Conservation (phyloP, 2,113 vertebrate species). For the Labrus mixtus region DNA sequence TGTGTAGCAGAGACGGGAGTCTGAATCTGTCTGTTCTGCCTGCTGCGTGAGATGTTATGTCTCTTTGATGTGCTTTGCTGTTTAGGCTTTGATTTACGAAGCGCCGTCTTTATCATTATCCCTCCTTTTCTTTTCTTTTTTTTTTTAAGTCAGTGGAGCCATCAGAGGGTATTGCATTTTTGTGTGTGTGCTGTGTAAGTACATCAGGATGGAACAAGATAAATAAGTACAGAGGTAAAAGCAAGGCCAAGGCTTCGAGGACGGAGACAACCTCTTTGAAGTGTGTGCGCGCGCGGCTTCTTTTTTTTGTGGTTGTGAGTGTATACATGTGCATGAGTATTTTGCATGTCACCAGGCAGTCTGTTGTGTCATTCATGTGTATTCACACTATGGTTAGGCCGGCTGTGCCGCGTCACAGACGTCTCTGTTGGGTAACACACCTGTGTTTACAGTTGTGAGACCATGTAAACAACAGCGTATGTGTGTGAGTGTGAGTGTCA, state of each 20-base stretch:
- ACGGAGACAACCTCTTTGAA: conserved; percentile 50
- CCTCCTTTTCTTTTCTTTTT: conserved; percentile 13
- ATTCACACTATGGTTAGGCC: conserved; percentile 35
- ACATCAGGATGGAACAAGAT: conserved; percentile 15
- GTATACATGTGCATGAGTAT: conserved; percentile 25
- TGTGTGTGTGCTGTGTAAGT: conserved; percentile 19
- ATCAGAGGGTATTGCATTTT: conserved; percentile 15
- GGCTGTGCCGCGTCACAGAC: conserved; percentile 41
- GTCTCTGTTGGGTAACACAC: conserved; percentile 63
- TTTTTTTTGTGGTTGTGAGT: conserved; percentile 1
- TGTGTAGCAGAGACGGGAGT: conserved; percentile 33
- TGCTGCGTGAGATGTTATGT: conserved; percentile 38
- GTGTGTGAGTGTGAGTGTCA: conserved; percentile 23
- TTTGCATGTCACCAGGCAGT: conserved; percentile 58
- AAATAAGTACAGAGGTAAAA: conserved; percentile 42
- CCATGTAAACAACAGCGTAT: conserved; percentile 60
- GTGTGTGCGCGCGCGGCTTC: conserved; percentile 1
- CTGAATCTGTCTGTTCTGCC: conserved; percentile 54
- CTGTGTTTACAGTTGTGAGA: conserved; percentile 72
- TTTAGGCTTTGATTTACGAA: conserved; percentile 68
- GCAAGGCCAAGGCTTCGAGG: conserved; percentile 42
- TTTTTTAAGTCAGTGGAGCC: conserved; percentile 6
- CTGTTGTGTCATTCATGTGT: conserved; percentile 34
- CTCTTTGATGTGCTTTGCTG: conserved; percentile 70
- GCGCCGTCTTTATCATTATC: conserved; percentile 59